Percentiles rank a stretch among this genome's conserved stretches.
phyloP scores from a whole-genome alignment of 2,888 invertebrate species.

The Serrognathus titanus region DNA sequence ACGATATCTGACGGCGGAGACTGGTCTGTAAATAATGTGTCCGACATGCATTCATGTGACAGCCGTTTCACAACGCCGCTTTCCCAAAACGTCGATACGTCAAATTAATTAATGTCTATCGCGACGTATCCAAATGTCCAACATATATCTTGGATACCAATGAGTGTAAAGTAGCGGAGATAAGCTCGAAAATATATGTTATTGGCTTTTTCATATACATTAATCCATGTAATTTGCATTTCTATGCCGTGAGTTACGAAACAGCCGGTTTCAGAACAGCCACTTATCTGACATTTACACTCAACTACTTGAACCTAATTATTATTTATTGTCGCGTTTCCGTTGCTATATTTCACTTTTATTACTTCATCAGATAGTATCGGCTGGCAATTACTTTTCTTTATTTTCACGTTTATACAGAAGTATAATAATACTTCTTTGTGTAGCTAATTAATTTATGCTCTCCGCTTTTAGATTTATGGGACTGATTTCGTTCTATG shows the following conservation, averaged over 20 bases:
- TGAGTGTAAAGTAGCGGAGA: conserved; percentile 32
- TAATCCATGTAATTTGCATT: conserved; percentile 39
- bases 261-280: conserved; percentile 36
- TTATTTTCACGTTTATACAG: background rate
- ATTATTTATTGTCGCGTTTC: conserved; percentile 44
- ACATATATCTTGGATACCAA: conserved; percentile 30
- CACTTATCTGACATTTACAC: conserved; percentile 45
- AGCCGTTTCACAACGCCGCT: conserved; percentile 21
- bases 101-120: conserved; percentile 36
- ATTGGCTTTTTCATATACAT: conserved; percentile 32
- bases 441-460: conserved; percentile 1
- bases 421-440: background rate
- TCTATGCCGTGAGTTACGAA: conserved; percentile 37
- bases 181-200: conserved; percentile 33
- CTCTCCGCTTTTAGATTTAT: conserved; percentile 8
- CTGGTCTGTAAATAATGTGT: conserved; percentile 29
- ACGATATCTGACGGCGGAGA: conserved; percentile 26
- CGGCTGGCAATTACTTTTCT: conserved; percentile 4
- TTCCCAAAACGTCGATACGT: conserved; percentile 31
- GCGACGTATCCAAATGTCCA: conserved; percentile 30
- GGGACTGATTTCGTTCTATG: conserved; percentile 11
- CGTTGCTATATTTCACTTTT: conserved; percentile 38
- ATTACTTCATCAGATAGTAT: conserved; percentile 38
- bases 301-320: conserved; percentile 45
- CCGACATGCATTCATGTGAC: conserved; percentile 23